A percentile compares a stretch with the other conserved stretches of the same genome.
phyloP scores from a whole-genome alignment of 2,888 invertebrate genomes.

The Nephrotoma appendiculata region DNA sequence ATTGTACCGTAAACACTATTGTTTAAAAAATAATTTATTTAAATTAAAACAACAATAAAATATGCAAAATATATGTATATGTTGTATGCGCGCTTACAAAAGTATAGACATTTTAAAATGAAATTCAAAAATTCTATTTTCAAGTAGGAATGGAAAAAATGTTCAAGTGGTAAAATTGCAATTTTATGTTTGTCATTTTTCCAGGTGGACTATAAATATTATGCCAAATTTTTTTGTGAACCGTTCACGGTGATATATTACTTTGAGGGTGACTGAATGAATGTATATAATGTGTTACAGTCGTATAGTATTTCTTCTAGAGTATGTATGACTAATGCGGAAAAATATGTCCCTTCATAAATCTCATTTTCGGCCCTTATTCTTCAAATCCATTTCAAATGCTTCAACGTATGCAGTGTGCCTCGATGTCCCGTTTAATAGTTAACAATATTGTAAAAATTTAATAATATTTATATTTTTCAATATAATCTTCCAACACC shows the following conservation, averaged over 20 bases:
- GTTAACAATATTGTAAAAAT: no score
- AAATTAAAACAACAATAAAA: background rate
- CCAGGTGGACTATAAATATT: background rate
- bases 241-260: background rate
- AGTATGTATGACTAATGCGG: no score
- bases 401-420: no score
- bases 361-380: no score
- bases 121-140: background rate
- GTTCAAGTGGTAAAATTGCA: background rate
- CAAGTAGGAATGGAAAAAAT: background rate
- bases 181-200: background rate
- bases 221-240: background rate
- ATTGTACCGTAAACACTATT: background rate
- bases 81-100: background rate
- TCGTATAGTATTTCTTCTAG: no score
- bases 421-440: no score
- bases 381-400: no score
- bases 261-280: background rate
- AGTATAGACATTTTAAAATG: background rate
- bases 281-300: no score
- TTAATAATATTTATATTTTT: no score
- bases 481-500: no score
- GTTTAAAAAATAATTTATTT: background rate
- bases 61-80: background rate
- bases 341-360: no score